These are phyloP conservation scores for Xyrichtys novacula DNA, from an alignment of 2,797 vertebrate genomes.

Conservation along the genomic window DNA sequence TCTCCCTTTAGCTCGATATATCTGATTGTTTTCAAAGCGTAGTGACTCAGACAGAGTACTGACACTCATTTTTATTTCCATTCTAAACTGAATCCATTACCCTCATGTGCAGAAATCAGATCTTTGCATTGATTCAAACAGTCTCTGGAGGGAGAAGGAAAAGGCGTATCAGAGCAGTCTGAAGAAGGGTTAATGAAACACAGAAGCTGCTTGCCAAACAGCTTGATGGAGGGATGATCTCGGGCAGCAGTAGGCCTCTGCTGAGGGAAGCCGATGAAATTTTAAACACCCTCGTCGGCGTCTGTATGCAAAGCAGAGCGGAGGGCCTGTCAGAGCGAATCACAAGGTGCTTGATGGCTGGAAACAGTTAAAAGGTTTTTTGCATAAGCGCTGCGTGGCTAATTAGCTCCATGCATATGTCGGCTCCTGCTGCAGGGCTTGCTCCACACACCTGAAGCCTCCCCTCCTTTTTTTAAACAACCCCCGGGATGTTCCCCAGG, in stretches of 20 bases:
- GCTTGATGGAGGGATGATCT: conserved; percentile 37
- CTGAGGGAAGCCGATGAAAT: conserved; percentile 51
- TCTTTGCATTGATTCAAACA: background rate
- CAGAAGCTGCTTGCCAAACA: conserved; percentile 39
- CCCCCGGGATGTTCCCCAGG: conserved; percentile 33
- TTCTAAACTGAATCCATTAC: background rate
- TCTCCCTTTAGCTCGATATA: background rate
- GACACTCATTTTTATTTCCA: background rate
- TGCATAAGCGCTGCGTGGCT: conserved; percentile 37
- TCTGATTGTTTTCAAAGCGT: background rate
- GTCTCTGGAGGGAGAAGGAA: background rate
- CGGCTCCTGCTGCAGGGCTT: conserved; percentile 28
- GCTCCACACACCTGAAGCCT: conserved; percentile 14
- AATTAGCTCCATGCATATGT: conserved; percentile 58
- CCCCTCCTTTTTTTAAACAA: conserved; percentile 4
- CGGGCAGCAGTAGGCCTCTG: conserved; percentile 34
- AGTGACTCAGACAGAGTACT: background rate
- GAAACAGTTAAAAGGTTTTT: conserved; percentile 63
- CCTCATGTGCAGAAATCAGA: background rate
- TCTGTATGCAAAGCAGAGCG: conserved; percentile 58
- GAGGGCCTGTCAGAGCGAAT: conserved; percentile 55
- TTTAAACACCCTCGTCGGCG: conserved; percentile 54
- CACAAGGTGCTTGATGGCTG: conserved; percentile 46
- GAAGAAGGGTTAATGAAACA: conserved; percentile 36
- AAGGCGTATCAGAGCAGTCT: background rate